Percentiles rank a stretch among this genome's conserved stretches.
phyloP scores from a whole-genome alignment of 2,888 invertebrate genomes.

The Caenorhabditis doughertyi region DNA sequence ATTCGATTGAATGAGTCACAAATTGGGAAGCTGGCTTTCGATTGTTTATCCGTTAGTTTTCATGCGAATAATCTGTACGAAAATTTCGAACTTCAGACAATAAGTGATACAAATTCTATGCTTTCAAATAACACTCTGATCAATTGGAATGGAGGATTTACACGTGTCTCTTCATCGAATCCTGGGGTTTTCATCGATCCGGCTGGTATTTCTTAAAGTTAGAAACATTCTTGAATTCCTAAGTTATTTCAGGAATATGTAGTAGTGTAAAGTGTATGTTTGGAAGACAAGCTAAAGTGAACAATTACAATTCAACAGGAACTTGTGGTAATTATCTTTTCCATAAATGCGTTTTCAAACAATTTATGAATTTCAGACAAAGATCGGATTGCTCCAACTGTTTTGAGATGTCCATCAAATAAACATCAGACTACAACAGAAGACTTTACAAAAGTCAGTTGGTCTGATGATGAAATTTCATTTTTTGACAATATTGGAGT shows the following conservation, averaged over 20 bases:
- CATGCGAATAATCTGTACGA: background rate
- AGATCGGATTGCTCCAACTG: constrained; percentile 57
- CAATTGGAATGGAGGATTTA: constrained; percentile 53
- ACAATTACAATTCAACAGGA: constrained; percentile 43
- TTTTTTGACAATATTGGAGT: constrained; percentile 65
- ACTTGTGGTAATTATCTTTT: constrained; percentile 29
- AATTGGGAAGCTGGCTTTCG: constrained; percentile 54
- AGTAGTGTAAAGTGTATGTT: constrained; percentile 59
- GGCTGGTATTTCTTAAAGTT: constrained; percentile 41
- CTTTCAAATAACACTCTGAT: background rate
- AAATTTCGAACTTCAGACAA: constrained; percentile 22
- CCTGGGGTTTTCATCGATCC: constrained; percentile 61
- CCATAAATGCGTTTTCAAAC: background rate
- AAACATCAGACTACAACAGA: constrained; percentile 1
- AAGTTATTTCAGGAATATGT: constrained; percentile 53
- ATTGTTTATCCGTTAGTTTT: constrained; percentile 41
- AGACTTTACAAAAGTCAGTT: constrained; percentile 38
- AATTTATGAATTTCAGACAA: constrained; percentile 43
- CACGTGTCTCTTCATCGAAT: constrained; percentile 45
- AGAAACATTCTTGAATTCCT: too few species aligned
- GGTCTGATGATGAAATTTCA: constrained; percentile 44
- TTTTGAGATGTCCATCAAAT: constrained; percentile 40
- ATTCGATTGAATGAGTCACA: constrained; percentile 37
- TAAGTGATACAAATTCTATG: background rate
- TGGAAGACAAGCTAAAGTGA: constrained; percentile 44